Evolutionary conservation across 2,888 invertebrate species (phyloP).

Genomic region (Anthoptus insignis): DNA sequence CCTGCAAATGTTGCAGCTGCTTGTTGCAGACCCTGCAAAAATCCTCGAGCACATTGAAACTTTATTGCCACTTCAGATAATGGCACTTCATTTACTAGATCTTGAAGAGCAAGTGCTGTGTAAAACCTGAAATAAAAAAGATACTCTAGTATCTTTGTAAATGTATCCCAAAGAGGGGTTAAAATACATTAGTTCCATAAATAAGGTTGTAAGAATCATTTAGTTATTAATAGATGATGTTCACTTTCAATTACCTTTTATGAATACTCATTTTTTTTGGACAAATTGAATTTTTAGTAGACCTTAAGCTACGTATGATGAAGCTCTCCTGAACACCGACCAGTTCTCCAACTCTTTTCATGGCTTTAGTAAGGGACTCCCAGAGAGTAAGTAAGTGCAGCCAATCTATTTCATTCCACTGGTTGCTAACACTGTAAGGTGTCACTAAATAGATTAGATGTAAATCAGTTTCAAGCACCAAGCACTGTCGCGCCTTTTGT

Average conservation of each 20-base stretch:
- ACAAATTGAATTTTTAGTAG: conserved; percentile 86
- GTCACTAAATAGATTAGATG: conserved; percentile 98
- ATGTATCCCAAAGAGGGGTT: no score
- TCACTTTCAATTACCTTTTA: conserved; percentile 79
- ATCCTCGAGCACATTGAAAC: conserved; percentile 95
- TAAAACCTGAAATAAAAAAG: conserved; percentile 90
- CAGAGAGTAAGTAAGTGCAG: conserved; percentile 92
- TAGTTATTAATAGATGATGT: no score
- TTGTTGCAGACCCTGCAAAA: conserved; percentile 98
- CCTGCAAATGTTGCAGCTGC: conserved; percentile 98
- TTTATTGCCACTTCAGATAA: conserved; percentile 93
- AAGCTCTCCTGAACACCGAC: conserved; percentile 96
- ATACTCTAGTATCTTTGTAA: no score
- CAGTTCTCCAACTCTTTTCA: conserved; percentile 95
- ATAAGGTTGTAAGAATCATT: no score
- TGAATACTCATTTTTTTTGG: conserved; percentile 88
- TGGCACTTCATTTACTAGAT: conserved; percentile 96
- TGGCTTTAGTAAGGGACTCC: conserved; percentile 92
- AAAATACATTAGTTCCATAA: no score
- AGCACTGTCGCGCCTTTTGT: conserved; percentile 95
- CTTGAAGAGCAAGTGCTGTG: conserved; percentile 96
- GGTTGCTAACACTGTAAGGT: conserved; percentile 95
- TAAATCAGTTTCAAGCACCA: conserved; percentile 97
- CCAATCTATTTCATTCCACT: conserved; percentile 94
- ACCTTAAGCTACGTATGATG: conserved; percentile 92